Evolutionary conservation across 2,113 vertebrate species (phyloP).

Genomic region (Paracanthobrama guichenoti): DNA sequence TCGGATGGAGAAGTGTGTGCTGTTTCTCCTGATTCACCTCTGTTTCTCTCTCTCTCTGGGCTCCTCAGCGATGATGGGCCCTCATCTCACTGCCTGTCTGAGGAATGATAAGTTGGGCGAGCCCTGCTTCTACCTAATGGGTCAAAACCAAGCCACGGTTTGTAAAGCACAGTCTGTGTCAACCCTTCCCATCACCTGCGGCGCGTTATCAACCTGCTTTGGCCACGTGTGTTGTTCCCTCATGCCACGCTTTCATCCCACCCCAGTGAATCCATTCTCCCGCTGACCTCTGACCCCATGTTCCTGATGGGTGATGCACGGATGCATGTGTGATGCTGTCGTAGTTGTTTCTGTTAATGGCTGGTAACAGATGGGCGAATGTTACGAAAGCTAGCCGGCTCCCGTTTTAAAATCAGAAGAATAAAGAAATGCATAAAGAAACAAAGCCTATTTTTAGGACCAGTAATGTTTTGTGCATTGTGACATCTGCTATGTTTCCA

Average conservation of each 20-base stretch:
- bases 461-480: too few species aligned
- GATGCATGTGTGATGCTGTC: neutral
- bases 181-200: conserved; percentile 73
- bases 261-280: conserved; percentile 12
- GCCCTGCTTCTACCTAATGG: conserved; percentile 99
- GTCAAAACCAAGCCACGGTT: conserved; percentile 99
- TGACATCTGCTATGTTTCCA: too few species aligned
- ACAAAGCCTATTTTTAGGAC: too few species aligned
- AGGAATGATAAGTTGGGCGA: conserved; percentile 99
- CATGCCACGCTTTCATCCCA: conserved; percentile 62
- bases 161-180: conserved; percentile 91
- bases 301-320: neutral
- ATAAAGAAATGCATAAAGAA: too few species aligned
- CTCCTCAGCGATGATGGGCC: conserved; percentile 97
- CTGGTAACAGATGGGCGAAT: neutral
- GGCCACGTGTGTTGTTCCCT: conserved; percentile 38
- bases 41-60: conserved; percentile 64
- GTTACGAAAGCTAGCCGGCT: neutral
- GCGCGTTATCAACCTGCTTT: conserved; percentile 62
- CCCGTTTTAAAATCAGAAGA: neutral
- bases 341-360: too few species aligned
- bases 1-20: conserved; percentile 9
- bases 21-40: conserved; percentile 59
- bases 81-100: conserved; percentile 99
- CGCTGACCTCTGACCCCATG: neutral